Conservation (phyloP, 1,140 invertebrate genomes). For the Drosophila biarmipes region DNA sequence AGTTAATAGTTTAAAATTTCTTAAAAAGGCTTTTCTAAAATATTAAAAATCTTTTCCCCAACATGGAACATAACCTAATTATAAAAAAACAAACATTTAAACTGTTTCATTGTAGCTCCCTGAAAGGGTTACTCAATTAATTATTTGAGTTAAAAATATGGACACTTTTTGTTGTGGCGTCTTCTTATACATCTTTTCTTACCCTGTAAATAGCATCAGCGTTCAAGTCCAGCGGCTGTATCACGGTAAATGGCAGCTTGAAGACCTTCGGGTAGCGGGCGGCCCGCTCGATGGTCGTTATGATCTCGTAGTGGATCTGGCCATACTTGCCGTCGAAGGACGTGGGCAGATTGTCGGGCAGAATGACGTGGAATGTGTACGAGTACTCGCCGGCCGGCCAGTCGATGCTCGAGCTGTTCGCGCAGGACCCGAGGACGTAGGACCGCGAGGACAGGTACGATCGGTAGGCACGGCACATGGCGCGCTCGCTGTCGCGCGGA, state of each 20-base stretch:
- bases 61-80: too few species aligned
- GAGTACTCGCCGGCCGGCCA: constrained; percentile 86
- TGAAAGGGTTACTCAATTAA: too few species aligned
- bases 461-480: constrained; percentile 81
- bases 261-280: constrained; percentile 91
- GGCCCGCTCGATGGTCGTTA: constrained; percentile 89
- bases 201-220: constrained; percentile 85
- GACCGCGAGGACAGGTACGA: constrained; percentile 82
- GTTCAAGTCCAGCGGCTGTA: constrained; percentile 91
- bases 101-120: too few species aligned
- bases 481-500: constrained; percentile 81
- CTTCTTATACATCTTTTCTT: constrained; percentile 2
- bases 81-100: too few species aligned
- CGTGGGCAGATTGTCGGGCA: constrained; percentile 87
- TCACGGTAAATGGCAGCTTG: constrained; percentile 90
- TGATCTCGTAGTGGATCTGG: constrained; percentile 89
- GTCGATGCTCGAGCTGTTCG: constrained; percentile 84
- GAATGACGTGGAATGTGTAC: constrained; percentile 87
- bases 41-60: too few species aligned
- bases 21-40: too few species aligned
- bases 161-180: too few species aligned
- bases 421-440: constrained; percentile 79
- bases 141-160: too few species aligned
- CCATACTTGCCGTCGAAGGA: constrained; percentile 91
- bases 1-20: too few species aligned